Conservation (phyloP, 92 coral and sea anemone genomes). For the Umimayanthus chanpuru region DNA sequence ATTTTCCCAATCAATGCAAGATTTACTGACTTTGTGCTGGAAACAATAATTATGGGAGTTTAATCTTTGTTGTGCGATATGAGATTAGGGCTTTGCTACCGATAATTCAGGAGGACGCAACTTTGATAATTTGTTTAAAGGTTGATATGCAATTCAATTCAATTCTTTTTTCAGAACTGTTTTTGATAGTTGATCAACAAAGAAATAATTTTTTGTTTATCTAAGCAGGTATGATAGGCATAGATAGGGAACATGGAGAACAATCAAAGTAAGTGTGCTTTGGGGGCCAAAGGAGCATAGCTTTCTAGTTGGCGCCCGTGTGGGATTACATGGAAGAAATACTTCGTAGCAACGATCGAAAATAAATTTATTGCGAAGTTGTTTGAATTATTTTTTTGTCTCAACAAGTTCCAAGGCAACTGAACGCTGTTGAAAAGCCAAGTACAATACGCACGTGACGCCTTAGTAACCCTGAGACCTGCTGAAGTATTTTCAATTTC, state of each 20-base stretch:
- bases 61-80: no score
- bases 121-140: not conserved
- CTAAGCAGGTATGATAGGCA: no score
- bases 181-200: no score
- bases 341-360: not conserved
- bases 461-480: slow-evolving; percentile 7
- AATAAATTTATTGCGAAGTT: not conserved
- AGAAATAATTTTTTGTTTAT: no score
- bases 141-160: no score
- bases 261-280: no score
- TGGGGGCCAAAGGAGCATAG: no score
- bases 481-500: not conserved
- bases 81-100: not conserved
- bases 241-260: no score
- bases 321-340: not conserved
- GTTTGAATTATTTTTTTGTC: not conserved
- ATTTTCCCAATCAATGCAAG: not conserved
- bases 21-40: not conserved
- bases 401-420: not conserved
- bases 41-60: not conserved
- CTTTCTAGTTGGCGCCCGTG: no score
- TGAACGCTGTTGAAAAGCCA: not conserved
- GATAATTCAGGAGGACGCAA: not conserved
- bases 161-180: no score
- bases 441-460: not conserved